Evolutionary conservation across 2,888 invertebrate species (phyloP), one percentile per base, ranked within the genome.

Genomic region (Harpagoxenus sublaevis): DNA sequence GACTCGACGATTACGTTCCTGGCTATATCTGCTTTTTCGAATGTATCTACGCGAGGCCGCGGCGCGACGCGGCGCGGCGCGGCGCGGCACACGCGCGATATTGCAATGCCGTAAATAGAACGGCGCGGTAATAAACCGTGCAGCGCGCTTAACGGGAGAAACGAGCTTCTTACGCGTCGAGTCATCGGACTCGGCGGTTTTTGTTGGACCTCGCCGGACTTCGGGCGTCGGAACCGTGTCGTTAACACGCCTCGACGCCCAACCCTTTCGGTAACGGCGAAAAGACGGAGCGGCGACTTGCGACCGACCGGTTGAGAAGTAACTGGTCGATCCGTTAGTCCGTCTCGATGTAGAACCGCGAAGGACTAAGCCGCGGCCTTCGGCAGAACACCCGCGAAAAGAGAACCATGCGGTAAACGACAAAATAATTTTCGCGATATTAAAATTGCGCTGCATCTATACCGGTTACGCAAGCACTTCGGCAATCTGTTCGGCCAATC

Each of bases 1-100:
- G 57, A 75, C 68, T 68, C 74, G 77, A 68, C 74, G 86, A 89
- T 89, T 89, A 86, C 74, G 84, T 82, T 87, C 86, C 79, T 83
- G 89, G 48, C 71, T 81, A 48, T 81, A 71, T 81, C 60, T 71
- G 60, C 73, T 81, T 60, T 81, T 81, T 81, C 35, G 28, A 48
- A 51, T 48, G 31, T 68, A 68, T 48, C 66, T 48, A 31, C 35
- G 31, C 65, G 63, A 74, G 28, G 39, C 55, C 53, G 55, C 28
- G 71, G 23, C 53, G 39, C 65, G 65, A 53, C 28, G 39, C 31
- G 1, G 65, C 18, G 55, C 28, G 71, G 23, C 53, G 39, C 65
- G 65, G 65, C 28, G 39, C 31, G 1, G 65, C 18, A 31, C 31
- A 48, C 74, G 42, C 51, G 78, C 60, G 60, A 78, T 77, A 78